Percentiles rank a stretch among this genome's conserved stretches.
Evolutionary conservation across 2,113 vertebrate genomes (phyloP).

Genomic region (Carettochelys insculpta): DNA sequence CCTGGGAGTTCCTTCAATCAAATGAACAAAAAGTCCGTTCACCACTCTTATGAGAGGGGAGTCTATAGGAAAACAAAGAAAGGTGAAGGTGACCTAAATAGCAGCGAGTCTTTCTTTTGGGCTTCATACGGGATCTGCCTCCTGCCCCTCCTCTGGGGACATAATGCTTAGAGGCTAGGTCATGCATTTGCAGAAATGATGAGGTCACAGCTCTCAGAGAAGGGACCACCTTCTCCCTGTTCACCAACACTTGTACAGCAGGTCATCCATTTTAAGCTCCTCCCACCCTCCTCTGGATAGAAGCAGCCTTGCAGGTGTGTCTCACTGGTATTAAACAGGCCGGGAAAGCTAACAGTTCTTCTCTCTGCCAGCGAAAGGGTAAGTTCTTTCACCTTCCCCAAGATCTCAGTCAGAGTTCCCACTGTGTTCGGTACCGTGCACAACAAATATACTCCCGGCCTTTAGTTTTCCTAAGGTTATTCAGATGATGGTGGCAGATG

Average conservation of each 20-base stretch:
- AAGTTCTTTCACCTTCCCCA: background rate
- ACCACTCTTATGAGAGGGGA: background rate
- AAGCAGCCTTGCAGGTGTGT: background rate
- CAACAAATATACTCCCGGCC: background rate
- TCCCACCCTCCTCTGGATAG: background rate
- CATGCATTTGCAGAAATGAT: background rate
- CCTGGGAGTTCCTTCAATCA: background rate
- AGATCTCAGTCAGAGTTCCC: background rate
- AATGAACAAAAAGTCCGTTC: background rate
- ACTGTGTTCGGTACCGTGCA: background rate
- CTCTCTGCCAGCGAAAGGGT: background rate
- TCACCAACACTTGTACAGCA: background rate
- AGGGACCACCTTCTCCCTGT: background rate
- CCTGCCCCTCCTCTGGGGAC: background rate
- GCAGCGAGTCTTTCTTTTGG: background rate
- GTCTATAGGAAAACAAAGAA: background rate
- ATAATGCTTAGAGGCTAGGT: background rate
- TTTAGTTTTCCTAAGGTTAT: background rate
- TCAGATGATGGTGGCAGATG: background rate
- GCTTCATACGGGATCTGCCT: no score
- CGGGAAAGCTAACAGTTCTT: background rate
- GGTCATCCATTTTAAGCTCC: background rate
- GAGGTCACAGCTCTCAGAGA: no score
- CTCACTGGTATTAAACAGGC: background rate
- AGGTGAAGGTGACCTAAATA: background rate